Conservation (phyloP, 2,888 invertebrate species). For the Drosophila fungiperda region DNA sequence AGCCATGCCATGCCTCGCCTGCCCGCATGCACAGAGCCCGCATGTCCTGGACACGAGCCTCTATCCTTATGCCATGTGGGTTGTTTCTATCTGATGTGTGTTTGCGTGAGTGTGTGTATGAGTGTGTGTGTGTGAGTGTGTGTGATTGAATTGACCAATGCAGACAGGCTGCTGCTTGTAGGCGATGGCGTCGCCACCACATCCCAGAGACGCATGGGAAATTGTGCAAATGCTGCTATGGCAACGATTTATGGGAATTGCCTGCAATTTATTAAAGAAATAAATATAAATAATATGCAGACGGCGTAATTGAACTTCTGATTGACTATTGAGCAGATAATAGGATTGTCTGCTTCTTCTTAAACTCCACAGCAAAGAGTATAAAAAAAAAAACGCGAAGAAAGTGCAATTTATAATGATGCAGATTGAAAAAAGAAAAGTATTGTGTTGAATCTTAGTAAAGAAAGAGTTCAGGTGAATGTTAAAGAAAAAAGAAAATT, state of each 20-base stretch:
- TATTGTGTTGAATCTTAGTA: background rate
- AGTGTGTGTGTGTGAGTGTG: conserved; percentile 15
- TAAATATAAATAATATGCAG: background rate
- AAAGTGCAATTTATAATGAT: background rate
- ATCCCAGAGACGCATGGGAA: background rate
- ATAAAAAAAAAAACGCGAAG: background rate
- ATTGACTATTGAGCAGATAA: background rate
- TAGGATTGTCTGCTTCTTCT: background rate
- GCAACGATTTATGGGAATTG: background rate
- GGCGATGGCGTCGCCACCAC: conserved; percentile 47
- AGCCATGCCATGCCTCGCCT: background rate
- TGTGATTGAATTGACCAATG: conserved; percentile 67
- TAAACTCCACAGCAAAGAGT: background rate
- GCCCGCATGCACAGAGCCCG: background rate
- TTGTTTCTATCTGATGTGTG: conserved; percentile 41
- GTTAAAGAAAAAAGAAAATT: background rate
- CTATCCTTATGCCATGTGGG: conserved; percentile 51
- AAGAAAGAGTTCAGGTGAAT: too few relatives aligned
- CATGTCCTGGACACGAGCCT: conserved; percentile 33
- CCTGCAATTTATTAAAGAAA: background rate
- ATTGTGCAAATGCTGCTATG: background rate
- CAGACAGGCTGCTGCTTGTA: conserved; percentile 49
- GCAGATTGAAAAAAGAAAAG: background rate
- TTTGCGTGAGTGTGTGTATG: background rate
- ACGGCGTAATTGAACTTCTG: background rate